phyloP scores from a whole-genome alignment of 2,797 vertebrate genomes.

The Eutrigla gurnardus region DNA sequence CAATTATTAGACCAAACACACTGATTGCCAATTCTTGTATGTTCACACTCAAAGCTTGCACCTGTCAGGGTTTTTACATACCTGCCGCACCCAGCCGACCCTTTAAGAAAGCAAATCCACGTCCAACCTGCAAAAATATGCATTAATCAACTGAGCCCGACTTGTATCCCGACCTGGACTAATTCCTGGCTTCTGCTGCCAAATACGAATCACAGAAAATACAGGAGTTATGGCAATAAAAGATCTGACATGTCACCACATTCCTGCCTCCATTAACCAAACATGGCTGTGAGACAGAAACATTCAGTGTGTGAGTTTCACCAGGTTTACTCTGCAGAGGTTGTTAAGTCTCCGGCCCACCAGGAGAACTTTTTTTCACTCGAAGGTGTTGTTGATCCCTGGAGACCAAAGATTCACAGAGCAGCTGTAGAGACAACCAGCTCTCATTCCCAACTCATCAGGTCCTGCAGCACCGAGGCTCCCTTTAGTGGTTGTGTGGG shows the following conservation, averaged over 20 bases:
- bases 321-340: slow-evolving; percentile 49
- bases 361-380: slow-evolving; percentile 27
- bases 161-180: no score
- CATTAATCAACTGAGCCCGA: no score
- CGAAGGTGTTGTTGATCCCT: slow-evolving; percentile 8
- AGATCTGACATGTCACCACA: slow-evolving; percentile 19
- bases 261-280: slow-evolving; percentile 20
- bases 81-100: no score
- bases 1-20: no score
- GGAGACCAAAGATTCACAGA: slow-evolving; percentile 17
- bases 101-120: no score
- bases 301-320: slow-evolving; percentile 31
- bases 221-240: slow-evolving; percentile 21
- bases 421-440: background rate
- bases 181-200: slow-evolving; percentile 50
- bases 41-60: no score
- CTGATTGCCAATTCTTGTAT: no score
- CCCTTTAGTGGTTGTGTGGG: no score
- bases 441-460: no score
- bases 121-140: no score
- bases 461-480: no score
- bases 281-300: slow-evolving; percentile 34
- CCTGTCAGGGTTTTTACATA: no score
- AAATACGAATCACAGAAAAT: slow-evolving; percentile 42
- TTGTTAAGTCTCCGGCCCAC: slow-evolving; percentile 15